These are phyloP conservation scores for Rhizoglyphus robini DNA, from an alignment of 1,140 invertebrate species.

Conservation along the genomic window DNA sequence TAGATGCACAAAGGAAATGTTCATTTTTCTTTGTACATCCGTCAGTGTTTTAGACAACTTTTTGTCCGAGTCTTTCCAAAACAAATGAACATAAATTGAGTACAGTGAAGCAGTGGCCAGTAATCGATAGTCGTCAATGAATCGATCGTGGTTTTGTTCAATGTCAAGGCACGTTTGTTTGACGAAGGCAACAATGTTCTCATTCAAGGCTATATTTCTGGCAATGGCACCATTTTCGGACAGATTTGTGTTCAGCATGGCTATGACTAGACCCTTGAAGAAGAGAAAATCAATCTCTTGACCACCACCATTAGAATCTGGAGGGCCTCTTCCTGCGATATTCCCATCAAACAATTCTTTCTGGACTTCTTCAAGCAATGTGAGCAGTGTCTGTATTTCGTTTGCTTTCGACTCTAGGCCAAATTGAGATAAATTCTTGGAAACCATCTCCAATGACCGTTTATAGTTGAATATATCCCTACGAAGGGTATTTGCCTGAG, in stretches of 20 bases:
- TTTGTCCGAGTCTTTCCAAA: slow-evolving; percentile 54
- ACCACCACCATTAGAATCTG: background rate
- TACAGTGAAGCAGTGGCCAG: slow-evolving; percentile 55
- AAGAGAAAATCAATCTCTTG: slow-evolving; percentile 10
- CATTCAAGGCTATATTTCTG: slow-evolving; percentile 49
- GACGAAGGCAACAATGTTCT: slow-evolving; percentile 57
- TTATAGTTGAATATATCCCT: slow-evolving; percentile 30
- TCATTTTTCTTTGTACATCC: slow-evolving; percentile 59
- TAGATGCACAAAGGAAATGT: slow-evolving; percentile 23
- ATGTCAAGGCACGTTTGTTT: slow-evolving; percentile 38
- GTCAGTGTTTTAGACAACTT: slow-evolving; percentile 55
- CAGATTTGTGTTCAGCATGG: slow-evolving; percentile 46
- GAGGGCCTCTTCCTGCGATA: background rate
- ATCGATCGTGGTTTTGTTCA: slow-evolving; percentile 2
- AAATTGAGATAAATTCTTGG: background rate
- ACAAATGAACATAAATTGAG: slow-evolving; percentile 56
- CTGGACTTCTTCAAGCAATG: slow-evolving; percentile 14
- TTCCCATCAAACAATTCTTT: slow-evolving; percentile 20
- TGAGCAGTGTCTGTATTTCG: slow-evolving; percentile 12
- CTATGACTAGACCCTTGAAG: slow-evolving; percentile 27
- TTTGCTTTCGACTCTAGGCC: slow-evolving; percentile 3
- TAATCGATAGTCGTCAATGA: slow-evolving; percentile 42
- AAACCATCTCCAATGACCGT: slow-evolving; percentile 16
- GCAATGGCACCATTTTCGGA: slow-evolving; percentile 42
- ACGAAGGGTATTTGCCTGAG: slow-evolving; percentile 41